Conservation (phyloP, 2,888 invertebrate genomes). For the Quadriops clusia region DNA sequence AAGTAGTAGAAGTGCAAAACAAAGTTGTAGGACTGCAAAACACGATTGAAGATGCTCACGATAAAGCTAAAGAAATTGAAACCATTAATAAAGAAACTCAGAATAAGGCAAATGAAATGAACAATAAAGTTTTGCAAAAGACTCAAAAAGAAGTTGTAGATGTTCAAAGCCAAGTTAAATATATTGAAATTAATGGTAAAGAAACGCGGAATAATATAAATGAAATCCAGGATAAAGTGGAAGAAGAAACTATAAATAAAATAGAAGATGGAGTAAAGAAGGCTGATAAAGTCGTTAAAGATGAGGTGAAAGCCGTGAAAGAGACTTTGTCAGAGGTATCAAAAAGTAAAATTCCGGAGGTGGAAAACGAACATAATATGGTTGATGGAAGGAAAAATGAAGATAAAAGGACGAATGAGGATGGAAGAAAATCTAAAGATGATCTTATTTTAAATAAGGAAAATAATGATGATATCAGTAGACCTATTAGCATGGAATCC, state of each 20-base stretch:
- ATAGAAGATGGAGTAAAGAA: constrained; percentile 2
- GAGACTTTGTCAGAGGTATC: constrained; percentile 6
- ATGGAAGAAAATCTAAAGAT: neutral
- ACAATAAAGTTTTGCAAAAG: neutral
- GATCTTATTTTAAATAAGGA: neutral
- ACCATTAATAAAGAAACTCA: neutral
- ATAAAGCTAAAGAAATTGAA: neutral
- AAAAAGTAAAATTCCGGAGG: constrained; percentile 1
- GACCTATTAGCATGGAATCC: too few relatives aligned
- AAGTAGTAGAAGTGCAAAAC: neutral
- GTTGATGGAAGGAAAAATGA: neutral
- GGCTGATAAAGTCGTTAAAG: constrained; percentile 3
- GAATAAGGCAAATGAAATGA: neutral
- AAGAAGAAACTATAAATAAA: constrained; percentile 3
- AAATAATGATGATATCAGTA: too few relatives aligned
- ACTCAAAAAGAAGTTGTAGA: constrained; percentile 3
- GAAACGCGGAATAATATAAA: neutral
- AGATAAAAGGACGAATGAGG: neutral
- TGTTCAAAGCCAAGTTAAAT: neutral
- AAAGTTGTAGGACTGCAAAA: constrained; percentile 1
- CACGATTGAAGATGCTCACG: neutral
- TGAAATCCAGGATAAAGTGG: neutral
- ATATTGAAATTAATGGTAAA: neutral
- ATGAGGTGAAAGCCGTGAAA: constrained; percentile 8
- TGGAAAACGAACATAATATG: neutral